A percentile compares a stretch with the other conserved stretches of the same genome.
These are phyloP conservation scores for Stictonetta naevosa DNA, from an alignment of 2,113 vertebrate species.

Conservation along the genomic window DNA sequence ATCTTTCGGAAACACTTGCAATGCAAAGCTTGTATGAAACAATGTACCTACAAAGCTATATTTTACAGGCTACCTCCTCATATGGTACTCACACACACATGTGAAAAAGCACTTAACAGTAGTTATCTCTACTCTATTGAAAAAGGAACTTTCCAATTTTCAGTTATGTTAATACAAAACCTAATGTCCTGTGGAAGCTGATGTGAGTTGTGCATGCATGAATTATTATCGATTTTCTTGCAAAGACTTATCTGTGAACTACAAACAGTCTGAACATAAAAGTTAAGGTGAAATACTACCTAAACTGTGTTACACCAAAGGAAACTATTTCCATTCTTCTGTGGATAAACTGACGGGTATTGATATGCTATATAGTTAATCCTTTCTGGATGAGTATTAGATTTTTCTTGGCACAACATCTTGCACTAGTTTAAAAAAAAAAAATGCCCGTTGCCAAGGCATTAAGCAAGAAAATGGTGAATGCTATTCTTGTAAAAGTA, in stretches of 20 bases:
- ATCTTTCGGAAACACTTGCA: background rate
- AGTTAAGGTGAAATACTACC: constrained; percentile 61
- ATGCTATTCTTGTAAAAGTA: constrained; percentile 21
- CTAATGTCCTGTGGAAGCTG: constrained; percentile 68
- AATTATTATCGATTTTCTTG: constrained; percentile 70
- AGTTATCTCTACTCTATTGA: constrained; percentile 45
- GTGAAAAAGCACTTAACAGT: constrained; percentile 14
- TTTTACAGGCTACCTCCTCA: background rate
- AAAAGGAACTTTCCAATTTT: constrained; percentile 68
- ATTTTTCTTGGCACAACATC: constrained; percentile 53
- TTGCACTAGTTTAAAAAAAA: background rate
- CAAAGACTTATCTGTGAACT: constrained; percentile 67
- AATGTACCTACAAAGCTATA: background rate
- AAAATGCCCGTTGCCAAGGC: constrained; percentile 35
- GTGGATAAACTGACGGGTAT: constrained; percentile 35
- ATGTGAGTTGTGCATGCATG: constrained; percentile 48
- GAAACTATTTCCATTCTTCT: constrained; percentile 37
- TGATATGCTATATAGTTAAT: constrained; percentile 61
- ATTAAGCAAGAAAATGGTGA: constrained; percentile 37
- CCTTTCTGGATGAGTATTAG: constrained; percentile 54
- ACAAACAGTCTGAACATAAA: constrained; percentile 47
- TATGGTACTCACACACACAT: background rate
- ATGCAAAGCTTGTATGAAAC: background rate
- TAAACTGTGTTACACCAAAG: constrained; percentile 52
- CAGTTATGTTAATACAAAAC: constrained; percentile 53